Conservation (phyloP, 2,113 vertebrate species). For the Pandion haliaetus region DNA sequence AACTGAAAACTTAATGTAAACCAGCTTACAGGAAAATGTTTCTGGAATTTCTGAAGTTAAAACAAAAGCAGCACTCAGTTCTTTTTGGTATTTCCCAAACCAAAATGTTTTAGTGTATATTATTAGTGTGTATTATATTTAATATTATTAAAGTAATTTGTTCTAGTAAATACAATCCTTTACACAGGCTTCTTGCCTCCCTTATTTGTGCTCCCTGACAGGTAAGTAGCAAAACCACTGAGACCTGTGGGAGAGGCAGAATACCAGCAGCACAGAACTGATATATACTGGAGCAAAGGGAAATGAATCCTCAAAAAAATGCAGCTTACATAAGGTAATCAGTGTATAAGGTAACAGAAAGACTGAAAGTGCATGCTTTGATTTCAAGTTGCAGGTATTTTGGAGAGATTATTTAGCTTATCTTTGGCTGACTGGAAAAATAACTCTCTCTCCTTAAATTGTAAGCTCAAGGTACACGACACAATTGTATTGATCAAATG, state of each 20-base stretch:
- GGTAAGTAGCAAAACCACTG: not conserved
- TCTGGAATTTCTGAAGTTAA: not conserved
- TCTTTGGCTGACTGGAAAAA: not conserved
- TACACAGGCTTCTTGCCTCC: not conserved
- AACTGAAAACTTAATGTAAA: conserved; percentile 35
- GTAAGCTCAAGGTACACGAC: not conserved
- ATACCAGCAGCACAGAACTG: not conserved
- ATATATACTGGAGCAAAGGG: not conserved
- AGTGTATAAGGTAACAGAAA: not conserved
- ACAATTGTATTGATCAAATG: not conserved
- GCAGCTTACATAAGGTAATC: not conserved
- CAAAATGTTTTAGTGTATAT: not conserved
- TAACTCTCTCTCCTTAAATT: not conserved
- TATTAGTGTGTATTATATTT: not conserved
- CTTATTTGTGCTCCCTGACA: not conserved
- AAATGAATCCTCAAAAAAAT: not conserved
- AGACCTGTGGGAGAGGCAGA: not conserved
- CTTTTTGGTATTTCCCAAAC: not conserved
- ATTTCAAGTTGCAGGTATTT: not conserved
- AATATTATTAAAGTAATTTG: not conserved
- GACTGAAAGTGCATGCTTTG: not conserved
- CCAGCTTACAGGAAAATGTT: not conserved
- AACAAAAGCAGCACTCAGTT: not conserved
- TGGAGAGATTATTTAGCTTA: not conserved
- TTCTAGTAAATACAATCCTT: not conserved